These are phyloP conservation scores for Steinernema feltiae DNA, from an alignment of 1,140 invertebrate genomes.

Conservation along the genomic window DNA sequence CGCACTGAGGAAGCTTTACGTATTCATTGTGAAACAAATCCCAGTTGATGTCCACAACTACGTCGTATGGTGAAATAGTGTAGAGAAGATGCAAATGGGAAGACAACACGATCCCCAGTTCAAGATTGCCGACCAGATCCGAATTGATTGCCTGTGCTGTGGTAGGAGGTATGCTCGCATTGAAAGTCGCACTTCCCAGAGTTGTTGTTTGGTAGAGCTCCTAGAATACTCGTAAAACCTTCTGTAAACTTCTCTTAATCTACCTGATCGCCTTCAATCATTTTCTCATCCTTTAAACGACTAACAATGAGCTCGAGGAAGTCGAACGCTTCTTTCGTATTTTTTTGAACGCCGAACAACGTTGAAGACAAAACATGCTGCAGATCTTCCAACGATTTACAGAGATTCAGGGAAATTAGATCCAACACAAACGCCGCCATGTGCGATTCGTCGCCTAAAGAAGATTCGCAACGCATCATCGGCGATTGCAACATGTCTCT, in stretches of 20 bases:
- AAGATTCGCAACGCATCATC: conserved; percentile 29
- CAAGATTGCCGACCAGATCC: neutral
- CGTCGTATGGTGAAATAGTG: conserved; percentile 35
- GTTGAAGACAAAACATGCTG: conserved; percentile 1
- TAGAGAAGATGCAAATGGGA: conserved; percentile 37
- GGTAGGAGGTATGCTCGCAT: conserved; percentile 15
- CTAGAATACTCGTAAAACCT: conserved; percentile 13
- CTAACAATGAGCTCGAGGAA: conserved; percentile 14
- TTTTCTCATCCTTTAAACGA: conserved; percentile 21
- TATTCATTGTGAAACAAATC: conserved; percentile 34
- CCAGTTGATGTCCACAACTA: conserved; percentile 33
- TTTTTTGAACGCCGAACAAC: conserved; percentile 26
- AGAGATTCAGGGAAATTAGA: conserved; percentile 44
- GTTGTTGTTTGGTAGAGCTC: conserved; percentile 12
- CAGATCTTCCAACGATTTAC: conserved; percentile 16
- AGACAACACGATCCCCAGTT: conserved; percentile 33
- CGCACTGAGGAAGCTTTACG: conserved; percentile 17
- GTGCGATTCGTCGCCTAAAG: conserved; percentile 18
- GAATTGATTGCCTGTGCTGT: neutral
- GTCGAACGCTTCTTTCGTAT: neutral
- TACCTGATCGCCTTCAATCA: conserved; percentile 24
- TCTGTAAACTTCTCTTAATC: neutral
- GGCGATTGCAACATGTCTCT: conserved; percentile 35
- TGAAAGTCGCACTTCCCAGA: conserved; percentile 27
- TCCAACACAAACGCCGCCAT: conserved; percentile 45